Percentiles rank a stretch among this genome's conserved stretches.
Conservation (phyloP, 1,140 invertebrate species). For the Platorchestia sp. region DNA sequence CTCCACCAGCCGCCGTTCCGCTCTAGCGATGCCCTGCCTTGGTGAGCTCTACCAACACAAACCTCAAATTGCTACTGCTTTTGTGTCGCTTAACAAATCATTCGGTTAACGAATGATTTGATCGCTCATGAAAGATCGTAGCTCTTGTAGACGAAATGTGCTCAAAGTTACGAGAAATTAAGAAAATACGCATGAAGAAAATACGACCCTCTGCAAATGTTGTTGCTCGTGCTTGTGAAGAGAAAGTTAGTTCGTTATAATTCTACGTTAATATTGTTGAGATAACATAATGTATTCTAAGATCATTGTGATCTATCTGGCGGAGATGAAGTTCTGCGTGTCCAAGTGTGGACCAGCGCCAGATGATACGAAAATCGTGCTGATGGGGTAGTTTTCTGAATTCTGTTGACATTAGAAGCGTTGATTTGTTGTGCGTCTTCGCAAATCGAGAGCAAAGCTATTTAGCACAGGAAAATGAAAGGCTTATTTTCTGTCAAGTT, state of each 20-base stretch:
- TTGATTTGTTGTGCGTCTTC: not conserved
- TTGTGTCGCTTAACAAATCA: not conserved
- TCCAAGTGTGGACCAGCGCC: not conserved
- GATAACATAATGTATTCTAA: too few species aligned
- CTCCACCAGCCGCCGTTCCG: not conserved
- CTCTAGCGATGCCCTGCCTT: not conserved
- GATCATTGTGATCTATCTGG: not conserved
- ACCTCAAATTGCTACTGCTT: not conserved
- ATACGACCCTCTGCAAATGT: too few species aligned
- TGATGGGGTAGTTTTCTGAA: not conserved
- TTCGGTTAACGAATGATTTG: too few species aligned
- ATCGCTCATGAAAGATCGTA: too few species aligned
- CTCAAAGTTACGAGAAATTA: too few species aligned
- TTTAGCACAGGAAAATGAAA: not conserved
- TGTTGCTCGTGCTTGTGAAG: too few species aligned
- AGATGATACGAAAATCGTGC: not conserved
- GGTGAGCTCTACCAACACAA: not conserved
- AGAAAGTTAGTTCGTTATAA: too few species aligned
- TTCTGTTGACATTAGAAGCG: not conserved
- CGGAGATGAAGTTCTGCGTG: not conserved
- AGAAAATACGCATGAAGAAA: too few species aligned
- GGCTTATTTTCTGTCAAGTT: not conserved
- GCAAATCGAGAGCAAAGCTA: not conserved
- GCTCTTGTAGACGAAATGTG: too few species aligned
- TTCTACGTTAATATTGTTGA: too few species aligned